Evolutionary conservation across 1,140 invertebrate species (phyloP), one percentile per base, ranked within the genome.

Genomic region (Zophobas morio): DNA sequence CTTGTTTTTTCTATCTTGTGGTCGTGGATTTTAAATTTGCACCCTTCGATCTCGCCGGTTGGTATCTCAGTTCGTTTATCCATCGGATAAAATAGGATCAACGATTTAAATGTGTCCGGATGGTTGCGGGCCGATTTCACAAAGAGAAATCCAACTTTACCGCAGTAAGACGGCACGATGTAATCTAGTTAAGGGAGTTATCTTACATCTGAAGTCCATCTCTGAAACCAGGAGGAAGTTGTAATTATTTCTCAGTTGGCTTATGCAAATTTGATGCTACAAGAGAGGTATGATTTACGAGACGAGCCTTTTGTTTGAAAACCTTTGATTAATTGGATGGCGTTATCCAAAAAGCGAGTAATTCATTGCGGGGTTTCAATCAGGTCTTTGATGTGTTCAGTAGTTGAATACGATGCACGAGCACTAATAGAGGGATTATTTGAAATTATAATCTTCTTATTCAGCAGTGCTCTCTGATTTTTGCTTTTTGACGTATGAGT

Each of bases 181-280:
- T 66, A 66, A 66, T 66, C 60, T 46, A 42, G 37, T 46, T 66
- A 40, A 20, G 39, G 39, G 39, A 66, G 60, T 66, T 66, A 66
- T 46, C 39, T 66, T 42, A 6, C 39, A 66, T 42, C 39, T 66
- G 33, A 66, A 3, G 39, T 66, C 39, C 39, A 66, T 66, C 39
- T 36, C 20, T 66, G 8, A 46, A 40, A 8, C 2, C 39, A 42
- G n/a, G 49, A 66, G 34, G 34, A 57, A 4, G 34, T 20, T 5
- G 54, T 57, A 57, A 57, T 36, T 57, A 57, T 51, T 51, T 51
- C n/a, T 51, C 2, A 20, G 63, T 70, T 70, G 33, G 63, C 42
- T 37, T 70, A 71, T 46, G 66, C 33, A 71, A 71, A 71, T 71
- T 71, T 71, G n/a, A 47, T 71, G 40, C 4, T 5, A 51, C 49